Percentiles rank a stretch among this genome's conserved stretches.
Conservation (phyloP, 2,888 invertebrate genomes). For the Macaria notata region DNA sequence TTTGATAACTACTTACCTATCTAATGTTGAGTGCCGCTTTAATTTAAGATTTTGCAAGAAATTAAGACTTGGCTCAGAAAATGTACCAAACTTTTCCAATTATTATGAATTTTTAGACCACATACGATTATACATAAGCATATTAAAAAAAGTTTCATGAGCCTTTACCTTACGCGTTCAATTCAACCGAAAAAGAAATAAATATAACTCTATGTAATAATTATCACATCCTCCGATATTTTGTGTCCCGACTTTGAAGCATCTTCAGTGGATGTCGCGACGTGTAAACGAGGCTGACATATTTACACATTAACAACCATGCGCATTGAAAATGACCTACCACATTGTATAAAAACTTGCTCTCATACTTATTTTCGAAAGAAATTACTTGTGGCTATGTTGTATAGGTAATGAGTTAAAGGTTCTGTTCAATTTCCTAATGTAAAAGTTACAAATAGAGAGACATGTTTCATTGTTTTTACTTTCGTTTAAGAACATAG, state of each 20-base stretch:
- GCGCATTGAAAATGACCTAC: slow-evolving; percentile 65
- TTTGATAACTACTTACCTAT: too few relatives aligned
- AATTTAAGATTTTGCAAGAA: too few relatives aligned
- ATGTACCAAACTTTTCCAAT: too few relatives aligned
- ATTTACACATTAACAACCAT: slow-evolving; percentile 63
- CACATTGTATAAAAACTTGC: slow-evolving; percentile 59
- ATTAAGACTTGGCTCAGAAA: too few relatives aligned
- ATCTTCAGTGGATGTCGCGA: slow-evolving; percentile 28
- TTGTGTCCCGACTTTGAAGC: background rate
- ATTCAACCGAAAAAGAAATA: too few relatives aligned
- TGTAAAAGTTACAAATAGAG: too few relatives aligned
- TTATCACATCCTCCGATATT: background rate
- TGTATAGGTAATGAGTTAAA: slow-evolving; percentile 28
- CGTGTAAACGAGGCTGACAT: slow-evolving; percentile 61
- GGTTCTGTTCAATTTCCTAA: background rate
- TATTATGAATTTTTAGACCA: too few relatives aligned
- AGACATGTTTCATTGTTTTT: background rate
- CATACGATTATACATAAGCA: too few relatives aligned
- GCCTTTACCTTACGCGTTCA: too few relatives aligned
- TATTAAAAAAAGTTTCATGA: too few relatives aligned
- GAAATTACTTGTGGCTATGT: slow-evolving; percentile 25
- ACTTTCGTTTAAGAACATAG: background rate
- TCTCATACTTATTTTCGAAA: slow-evolving; percentile 50
- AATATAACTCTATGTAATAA: too few relatives aligned
- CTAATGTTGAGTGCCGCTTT: too few relatives aligned